Conservation (phyloP, 2,888 invertebrate genomes). For the Spisula solida region DNA sequence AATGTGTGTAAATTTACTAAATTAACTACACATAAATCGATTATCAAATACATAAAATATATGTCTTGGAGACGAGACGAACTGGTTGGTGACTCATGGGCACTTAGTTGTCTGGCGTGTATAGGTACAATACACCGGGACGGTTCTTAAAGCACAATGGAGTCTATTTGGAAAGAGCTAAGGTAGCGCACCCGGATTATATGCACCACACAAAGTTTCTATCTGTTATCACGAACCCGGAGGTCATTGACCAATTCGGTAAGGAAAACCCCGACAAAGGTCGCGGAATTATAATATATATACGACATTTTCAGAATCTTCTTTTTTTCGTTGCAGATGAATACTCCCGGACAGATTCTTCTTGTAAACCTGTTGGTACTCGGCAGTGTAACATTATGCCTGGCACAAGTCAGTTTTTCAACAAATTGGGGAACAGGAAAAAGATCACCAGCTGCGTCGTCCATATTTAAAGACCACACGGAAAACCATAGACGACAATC, state of each 20-base stretch:
- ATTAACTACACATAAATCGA: background rate
- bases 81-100: too few species aligned
- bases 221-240: too few species aligned
- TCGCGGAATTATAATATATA: background rate
- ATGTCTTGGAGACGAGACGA: too few species aligned
- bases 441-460: background rate
- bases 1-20: background rate
- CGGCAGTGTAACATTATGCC: slow-evolving; percentile 12
- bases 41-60: too few species aligned
- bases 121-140: too few species aligned
- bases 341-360: slow-evolving; percentile 22
- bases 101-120: too few species aligned
- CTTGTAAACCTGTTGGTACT: slow-evolving; percentile 22
- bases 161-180: too few species aligned
- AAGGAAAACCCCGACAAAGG: background rate
- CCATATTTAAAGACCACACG: slow-evolving; percentile 18
- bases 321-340: slow-evolving; percentile 37
- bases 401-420: slow-evolving; percentile 19
- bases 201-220: too few species aligned
- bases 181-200: too few species aligned
- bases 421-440: slow-evolving; percentile 26
- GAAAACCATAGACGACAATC: background rate
- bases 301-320: background rate
- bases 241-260: too few species aligned
- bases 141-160: too few species aligned